Conservation (phyloP, 2,113 vertebrate genomes). For the Rutilus rutilus region DNA sequence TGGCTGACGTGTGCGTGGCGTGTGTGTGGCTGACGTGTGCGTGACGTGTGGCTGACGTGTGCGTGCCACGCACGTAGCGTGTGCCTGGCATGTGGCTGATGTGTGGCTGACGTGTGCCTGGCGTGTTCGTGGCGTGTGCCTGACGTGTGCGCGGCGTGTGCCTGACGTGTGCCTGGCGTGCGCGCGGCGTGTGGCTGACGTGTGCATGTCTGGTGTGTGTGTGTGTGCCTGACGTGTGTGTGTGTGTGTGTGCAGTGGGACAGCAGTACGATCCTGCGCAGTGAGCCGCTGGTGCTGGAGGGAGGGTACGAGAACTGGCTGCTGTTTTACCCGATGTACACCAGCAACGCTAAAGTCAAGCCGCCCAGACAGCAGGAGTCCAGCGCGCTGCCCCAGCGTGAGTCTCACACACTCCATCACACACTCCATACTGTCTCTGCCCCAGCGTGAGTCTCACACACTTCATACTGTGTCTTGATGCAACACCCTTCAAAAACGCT, state of each 20-base stretch:
- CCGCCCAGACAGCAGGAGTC: conserved; percentile 78
- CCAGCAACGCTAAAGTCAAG: conserved; percentile 90
- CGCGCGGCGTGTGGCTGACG: not conserved
- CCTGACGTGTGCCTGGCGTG: conserved; percentile 1
- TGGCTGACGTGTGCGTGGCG: too few relatives aligned
- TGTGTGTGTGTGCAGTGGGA: conserved; percentile 85
- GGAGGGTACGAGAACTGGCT: conserved; percentile 99
- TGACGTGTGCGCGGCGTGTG: too few relatives aligned
- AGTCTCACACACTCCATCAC: conserved; percentile 66
- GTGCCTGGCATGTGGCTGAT: too few relatives aligned
- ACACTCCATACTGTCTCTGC: too few relatives aligned
- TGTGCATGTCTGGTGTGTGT: not conserved
- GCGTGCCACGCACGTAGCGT: too few relatives aligned
- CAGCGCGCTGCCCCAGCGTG: conserved; percentile 84
- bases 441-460: too few relatives aligned
- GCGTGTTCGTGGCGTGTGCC: not conserved
- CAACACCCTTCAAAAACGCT: too few relatives aligned
- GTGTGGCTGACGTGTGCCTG: too few relatives aligned
- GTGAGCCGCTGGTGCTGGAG: conserved; percentile 91
- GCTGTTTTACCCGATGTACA: conserved; percentile 94
- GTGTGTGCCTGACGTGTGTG: conserved; percentile 3
- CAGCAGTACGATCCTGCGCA: conserved; percentile 86
- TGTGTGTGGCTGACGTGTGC: too few relatives aligned
- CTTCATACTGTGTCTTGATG: too few relatives aligned
- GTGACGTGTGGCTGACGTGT: too few relatives aligned